Percentiles rank a stretch among this genome's conserved stretches.
Evolutionary conservation across 2,888 invertebrate genomes (phyloP).

Genomic region (Dorcus parallelipipedus): DNA sequence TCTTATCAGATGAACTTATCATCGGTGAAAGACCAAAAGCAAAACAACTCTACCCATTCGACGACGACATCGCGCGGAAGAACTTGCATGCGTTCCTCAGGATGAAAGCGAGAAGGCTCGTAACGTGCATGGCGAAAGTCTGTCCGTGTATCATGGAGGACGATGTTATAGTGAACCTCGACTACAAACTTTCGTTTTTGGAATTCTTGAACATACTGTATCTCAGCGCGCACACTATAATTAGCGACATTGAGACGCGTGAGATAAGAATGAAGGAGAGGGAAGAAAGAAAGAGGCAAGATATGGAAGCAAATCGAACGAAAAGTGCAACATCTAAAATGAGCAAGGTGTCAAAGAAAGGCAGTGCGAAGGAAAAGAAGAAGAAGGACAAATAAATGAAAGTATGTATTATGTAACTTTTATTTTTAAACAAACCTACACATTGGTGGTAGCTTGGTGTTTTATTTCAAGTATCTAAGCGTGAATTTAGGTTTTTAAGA

Average conservation of each 20-base stretch:
- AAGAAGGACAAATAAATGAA: not conserved
- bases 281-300: not conserved
- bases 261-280: not conserved
- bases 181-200: constrained; percentile 15
- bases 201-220: constrained; percentile 15
- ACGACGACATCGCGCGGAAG: constrained; percentile 4
- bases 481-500: too few species aligned
- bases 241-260: not conserved
- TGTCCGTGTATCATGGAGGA: constrained; percentile 13
- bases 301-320: not conserved
- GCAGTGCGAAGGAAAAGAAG: not conserved
- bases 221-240: not conserved
- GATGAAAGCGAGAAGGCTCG: constrained; percentile 9
- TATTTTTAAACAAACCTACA: not conserved
- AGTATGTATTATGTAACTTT: not conserved
- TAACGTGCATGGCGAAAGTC: constrained; percentile 4
- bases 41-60: constrained; percentile 8
- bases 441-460: not conserved
- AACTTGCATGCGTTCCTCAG: constrained; percentile 10
- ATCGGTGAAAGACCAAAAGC: constrained; percentile 2
- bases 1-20: constrained; percentile 19
- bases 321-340: not conserved
- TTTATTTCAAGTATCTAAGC: not conserved
- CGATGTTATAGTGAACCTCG: constrained; percentile 10
- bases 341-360: not conserved